phyloP scores from a whole-genome alignment of 2,113 vertebrate genomes.

The Dipodomys spectabilis region DNA sequence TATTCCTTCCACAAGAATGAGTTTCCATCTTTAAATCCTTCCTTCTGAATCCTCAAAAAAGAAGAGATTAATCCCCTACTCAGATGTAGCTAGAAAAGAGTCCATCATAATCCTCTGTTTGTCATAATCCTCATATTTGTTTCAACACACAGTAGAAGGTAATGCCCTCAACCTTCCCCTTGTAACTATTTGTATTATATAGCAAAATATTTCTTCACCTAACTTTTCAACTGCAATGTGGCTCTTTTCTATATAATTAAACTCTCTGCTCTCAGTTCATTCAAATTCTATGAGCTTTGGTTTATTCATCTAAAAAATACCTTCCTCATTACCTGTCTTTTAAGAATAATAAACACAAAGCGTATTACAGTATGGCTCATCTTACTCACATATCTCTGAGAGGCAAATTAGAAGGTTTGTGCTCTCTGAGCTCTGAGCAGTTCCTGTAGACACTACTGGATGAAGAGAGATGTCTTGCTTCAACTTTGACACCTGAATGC shows the following conservation, averaged over 20 bases:
- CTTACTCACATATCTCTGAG: not conserved
- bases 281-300: slow-evolving; percentile 26
- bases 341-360: not conserved
- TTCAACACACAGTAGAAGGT: not conserved
- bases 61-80: slow-evolving; percentile 31
- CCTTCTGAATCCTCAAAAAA: slow-evolving; percentile 59
- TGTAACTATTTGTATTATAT: slow-evolving; percentile 16
- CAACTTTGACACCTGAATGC: not conserved
- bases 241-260: slow-evolving; percentile 24
- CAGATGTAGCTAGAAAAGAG: slow-evolving; percentile 34
- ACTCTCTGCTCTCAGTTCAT: not conserved
- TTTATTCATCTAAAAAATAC: slow-evolving; percentile 20
- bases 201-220: slow-evolving; percentile 53
- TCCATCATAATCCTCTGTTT: not conserved
- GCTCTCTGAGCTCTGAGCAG: not conserved
- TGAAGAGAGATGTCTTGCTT: not conserved
- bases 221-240: slow-evolving; percentile 29
- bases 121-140: not conserved
- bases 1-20: slow-evolving; percentile 39
- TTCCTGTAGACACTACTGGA: not conserved
- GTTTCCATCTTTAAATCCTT: slow-evolving; percentile 55
- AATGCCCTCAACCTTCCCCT: not conserved
- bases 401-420: not conserved
- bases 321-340: too few species aligned
- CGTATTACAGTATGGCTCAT: not conserved